phyloP scores from a whole-genome alignment of 2,888 invertebrate genomes.

The Pristionchus mayeri region DNA sequence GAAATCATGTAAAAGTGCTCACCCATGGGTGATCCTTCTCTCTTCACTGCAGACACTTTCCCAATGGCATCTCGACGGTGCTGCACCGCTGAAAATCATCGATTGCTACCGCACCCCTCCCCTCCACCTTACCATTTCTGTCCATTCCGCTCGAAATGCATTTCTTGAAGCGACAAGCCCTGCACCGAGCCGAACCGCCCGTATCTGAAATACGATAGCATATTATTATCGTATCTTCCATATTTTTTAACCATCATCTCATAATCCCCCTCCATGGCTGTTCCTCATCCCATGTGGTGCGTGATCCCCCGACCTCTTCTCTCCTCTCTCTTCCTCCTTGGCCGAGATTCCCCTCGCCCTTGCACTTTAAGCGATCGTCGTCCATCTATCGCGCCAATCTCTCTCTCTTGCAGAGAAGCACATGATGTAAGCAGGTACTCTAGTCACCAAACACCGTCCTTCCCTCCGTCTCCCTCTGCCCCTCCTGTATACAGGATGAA shows the following conservation, averaged over 20 bases:
- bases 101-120: not conserved
- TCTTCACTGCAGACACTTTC: constrained; percentile 55
- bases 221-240: too few species aligned
- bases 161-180: constrained; percentile 71
- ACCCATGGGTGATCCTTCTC: constrained; percentile 40
- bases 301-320: not conserved
- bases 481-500: not conserved
- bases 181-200: constrained; percentile 66
- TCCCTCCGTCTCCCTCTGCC: not conserved
- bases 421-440: not conserved
- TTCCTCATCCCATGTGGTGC: not conserved
- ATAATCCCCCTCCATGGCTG: not conserved
- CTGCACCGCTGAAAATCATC: constrained; percentile 66
- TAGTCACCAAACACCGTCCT: not conserved
- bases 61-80: constrained; percentile 73
- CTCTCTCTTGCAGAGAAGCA: not conserved
- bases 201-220: constrained; percentile 58
- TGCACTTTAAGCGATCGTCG: constrained; percentile 12
- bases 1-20: not conserved
- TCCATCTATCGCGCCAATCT: not conserved
- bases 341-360: not conserved
- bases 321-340: not conserved
- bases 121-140: constrained; percentile 55
- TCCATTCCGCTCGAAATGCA: constrained; percentile 71
- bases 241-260: not conserved